These are phyloP conservation scores for Perccottus glenii DNA, from an alignment of 2,113 vertebrate species.

Conservation along the genomic window DNA sequence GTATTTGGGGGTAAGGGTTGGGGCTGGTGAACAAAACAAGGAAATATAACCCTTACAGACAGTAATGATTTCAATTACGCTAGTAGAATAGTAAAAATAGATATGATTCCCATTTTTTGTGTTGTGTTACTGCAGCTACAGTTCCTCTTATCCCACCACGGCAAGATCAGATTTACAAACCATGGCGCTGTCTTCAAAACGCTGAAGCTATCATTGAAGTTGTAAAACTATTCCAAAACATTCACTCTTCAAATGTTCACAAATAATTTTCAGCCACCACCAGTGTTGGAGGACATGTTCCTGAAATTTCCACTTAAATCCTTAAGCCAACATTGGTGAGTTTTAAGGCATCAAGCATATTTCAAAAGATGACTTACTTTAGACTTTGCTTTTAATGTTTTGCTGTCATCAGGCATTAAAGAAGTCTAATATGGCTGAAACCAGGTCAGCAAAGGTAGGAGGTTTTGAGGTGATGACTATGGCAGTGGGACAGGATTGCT, in stretches of 20 bases:
- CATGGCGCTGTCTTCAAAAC: no score
- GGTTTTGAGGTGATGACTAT: conserved; percentile 21
- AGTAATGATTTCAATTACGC: no score
- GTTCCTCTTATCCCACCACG: no score
- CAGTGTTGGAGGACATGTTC: no score
- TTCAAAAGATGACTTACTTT: conserved; percentile 24
- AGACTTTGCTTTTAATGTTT: conserved; percentile 18
- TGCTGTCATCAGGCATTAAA: conserved; percentile 26
- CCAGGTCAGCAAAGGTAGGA: conserved; percentile 32
- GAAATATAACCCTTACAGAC: no score
- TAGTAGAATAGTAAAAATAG: no score
- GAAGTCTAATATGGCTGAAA: conserved; percentile 46
- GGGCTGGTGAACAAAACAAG: no score
- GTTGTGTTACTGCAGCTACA: no score
- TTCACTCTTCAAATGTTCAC: neutral
- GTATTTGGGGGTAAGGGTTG: no score
- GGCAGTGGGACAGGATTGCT: conserved; percentile 42
- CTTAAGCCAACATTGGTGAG: neutral
- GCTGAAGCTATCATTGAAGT: neutral
- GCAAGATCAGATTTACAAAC: no score
- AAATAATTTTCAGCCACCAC: neutral
- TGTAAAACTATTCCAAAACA: neutral
- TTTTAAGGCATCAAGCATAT: neutral
- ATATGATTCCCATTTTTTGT: no score
- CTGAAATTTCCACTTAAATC: neutral